phyloP scores from a whole-genome alignment of 2,888 invertebrate species.

The Spodoptera exigua region DNA sequence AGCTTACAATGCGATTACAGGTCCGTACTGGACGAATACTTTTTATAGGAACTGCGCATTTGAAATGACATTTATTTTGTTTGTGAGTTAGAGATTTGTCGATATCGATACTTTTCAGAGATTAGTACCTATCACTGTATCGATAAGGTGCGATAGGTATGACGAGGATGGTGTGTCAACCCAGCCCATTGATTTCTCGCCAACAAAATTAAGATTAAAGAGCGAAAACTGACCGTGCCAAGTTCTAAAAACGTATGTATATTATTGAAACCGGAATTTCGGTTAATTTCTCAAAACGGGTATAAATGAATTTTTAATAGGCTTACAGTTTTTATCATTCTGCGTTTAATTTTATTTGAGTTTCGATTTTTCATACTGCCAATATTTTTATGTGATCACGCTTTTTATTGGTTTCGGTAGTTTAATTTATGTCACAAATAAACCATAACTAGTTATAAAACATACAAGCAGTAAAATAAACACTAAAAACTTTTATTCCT shows the following conservation, averaged over 20 bases:
- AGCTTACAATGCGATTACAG: conserved; percentile 88
- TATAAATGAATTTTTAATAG: conserved; percentile 13
- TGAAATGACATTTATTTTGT: conserved; percentile 29
- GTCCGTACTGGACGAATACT: conserved; percentile 71
- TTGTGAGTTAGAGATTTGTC: conserved; percentile 6
- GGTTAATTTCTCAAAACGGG: conserved; percentile 40
- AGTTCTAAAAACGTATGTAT: conserved; percentile 28
- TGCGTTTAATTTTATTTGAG: conserved; percentile 10
- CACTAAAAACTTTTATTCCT: no score
- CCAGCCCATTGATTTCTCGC: conserved; percentile 43
- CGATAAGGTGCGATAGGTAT: conserved; percentile 23
- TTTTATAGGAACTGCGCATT: conserved; percentile 52
- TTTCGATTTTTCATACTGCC: background rate
- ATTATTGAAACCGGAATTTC: conserved; percentile 30
- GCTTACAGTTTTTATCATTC: background rate
- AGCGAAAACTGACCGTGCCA: conserved; percentile 42
- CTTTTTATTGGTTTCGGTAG: no score
- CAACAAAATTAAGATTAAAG: conserved; percentile 50
- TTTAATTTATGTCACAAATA: no score
- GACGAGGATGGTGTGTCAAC: conserved; percentile 19
- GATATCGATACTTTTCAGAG: conserved; percentile 11
- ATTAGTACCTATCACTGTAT: conserved; percentile 14
- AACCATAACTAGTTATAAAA: no score
- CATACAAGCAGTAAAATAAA: no score
- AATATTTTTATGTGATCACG: no score